A percentile compares a stretch with the other conserved stretches of the same genome.
Evolutionary conservation across 2,113 vertebrate genomes (phyloP).

Genomic region (Cnemophilus loriae): DNA sequence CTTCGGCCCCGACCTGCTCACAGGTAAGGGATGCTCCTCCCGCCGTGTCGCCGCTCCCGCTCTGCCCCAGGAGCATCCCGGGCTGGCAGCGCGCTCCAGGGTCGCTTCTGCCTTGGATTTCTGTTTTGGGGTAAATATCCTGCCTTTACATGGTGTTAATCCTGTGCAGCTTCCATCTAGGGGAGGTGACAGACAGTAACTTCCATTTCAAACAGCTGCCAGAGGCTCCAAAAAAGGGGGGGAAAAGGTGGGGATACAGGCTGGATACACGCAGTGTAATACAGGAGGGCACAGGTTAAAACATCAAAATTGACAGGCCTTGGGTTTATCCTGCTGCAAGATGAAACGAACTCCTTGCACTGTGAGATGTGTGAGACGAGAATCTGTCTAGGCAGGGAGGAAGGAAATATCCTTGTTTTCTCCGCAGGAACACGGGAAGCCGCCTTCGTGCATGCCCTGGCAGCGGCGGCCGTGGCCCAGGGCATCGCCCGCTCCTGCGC

Average conservation of each 20-base stretch:
- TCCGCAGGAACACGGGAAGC: slow-evolving; percentile 73
- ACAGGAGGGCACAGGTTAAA: not conserved
- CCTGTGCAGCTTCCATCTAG: accelerated
- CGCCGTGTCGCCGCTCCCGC: accelerated
- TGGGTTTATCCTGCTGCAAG: not conserved
- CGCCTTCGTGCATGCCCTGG: slow-evolving; percentile 73
- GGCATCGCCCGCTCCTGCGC: slow-evolving; percentile 72
- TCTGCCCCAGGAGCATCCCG: not conserved
- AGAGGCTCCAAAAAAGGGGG: not conserved
- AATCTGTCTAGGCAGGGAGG: not conserved
- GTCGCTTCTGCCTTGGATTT: not conserved
- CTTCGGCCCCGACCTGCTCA: slow-evolving; percentile 71
- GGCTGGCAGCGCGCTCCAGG: accelerated
- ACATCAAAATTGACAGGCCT: accelerated
- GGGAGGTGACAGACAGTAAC: not conserved
- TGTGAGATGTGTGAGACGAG: not conserved
- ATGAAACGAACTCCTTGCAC: too few species aligned
- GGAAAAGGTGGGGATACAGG: not conserved
- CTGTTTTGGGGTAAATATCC: not conserved
- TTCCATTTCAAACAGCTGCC: not conserved
- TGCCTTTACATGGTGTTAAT: not conserved
- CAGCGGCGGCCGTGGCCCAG: slow-evolving; percentile 62
- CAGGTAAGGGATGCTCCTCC: not conserved
- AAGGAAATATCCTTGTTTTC: not conserved
- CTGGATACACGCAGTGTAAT: accelerated